These are phyloP conservation scores for Aromia moschata DNA, from an alignment of 2,888 invertebrate species.

Conservation along the genomic window DNA sequence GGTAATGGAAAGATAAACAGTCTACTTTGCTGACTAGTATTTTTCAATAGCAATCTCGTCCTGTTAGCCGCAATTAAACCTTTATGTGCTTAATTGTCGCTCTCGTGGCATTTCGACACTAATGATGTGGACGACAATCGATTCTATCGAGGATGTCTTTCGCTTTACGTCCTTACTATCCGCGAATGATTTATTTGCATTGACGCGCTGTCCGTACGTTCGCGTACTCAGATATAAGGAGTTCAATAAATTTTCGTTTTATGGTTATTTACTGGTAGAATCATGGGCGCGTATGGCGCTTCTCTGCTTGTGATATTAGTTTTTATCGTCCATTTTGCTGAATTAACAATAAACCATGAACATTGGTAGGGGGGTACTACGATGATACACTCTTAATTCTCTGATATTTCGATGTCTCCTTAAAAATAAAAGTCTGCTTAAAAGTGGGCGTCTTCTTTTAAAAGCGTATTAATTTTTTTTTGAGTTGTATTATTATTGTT, in stretches of 20 bases:
- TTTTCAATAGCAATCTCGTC: conserved; percentile 38
- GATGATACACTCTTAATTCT: too few species aligned
- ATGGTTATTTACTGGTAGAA: conserved; percentile 4
- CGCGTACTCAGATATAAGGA: conserved; percentile 8
- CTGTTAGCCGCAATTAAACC: conserved; percentile 20
- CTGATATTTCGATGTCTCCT: too few species aligned
- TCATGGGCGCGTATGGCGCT: neutral
- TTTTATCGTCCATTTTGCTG: too few species aligned
- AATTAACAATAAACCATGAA: too few species aligned
- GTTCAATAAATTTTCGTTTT: conserved; percentile 8
- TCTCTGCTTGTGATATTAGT: too few species aligned
- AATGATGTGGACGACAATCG: conserved; percentile 10
- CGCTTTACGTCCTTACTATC: neutral
- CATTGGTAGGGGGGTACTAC: too few species aligned
- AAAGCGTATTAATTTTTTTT: too few species aligned
- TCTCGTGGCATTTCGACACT: neutral
- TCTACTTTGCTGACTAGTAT: conserved; percentile 37
- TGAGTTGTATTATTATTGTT: too few species aligned
- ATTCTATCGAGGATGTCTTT: neutral
- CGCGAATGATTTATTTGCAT: neutral
- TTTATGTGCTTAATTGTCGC: conserved; percentile 15
- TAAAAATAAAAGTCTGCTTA: too few species aligned
- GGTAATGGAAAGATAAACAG: conserved; percentile 41
- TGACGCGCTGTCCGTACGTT: neutral
- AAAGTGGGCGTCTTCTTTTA: too few species aligned